Conservation (phyloP, 2,888 invertebrate species). For the Scaeva pyrastri region DNA sequence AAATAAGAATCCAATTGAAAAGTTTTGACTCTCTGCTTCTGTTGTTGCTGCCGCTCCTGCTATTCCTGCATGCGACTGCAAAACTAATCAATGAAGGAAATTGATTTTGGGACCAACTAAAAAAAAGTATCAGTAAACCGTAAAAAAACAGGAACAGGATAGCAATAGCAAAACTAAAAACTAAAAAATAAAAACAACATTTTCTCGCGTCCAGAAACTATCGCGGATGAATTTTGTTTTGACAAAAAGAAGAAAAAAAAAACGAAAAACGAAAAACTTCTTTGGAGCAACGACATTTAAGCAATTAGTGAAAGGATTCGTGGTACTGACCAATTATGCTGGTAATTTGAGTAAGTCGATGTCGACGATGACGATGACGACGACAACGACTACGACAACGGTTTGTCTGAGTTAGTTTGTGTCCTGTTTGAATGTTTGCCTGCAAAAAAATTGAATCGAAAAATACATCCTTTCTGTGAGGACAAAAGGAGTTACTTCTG, state of each 20-base stretch:
- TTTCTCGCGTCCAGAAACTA: conserved; percentile 40
- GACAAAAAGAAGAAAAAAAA: neutral
- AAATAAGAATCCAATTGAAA: conserved; percentile 76
- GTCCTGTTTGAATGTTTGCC: conserved; percentile 35
- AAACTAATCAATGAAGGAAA: conserved; percentile 75
- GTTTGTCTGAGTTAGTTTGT: conserved; percentile 37
- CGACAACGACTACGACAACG: neutral
- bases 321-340: conserved; percentile 71
- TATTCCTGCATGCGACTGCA: conserved; percentile 72
- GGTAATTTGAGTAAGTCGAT: conserved; percentile 65
- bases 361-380: conserved; percentile 8
- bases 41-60: conserved; percentile 38
- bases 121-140: conserved; percentile 63
- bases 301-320: conserved; percentile 68
- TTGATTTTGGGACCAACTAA: conserved; percentile 63
- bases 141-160: conserved; percentile 4
- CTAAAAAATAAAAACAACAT: conserved; percentile 6
- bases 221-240: conserved; percentile 34
- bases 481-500: conserved; percentile 12
- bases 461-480: neutral
- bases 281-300: conserved; percentile 62
- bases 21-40: conserved; percentile 67
- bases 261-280: conserved; percentile 31
- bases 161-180: conserved; percentile 5
- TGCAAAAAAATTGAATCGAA: neutral